Conservation (phyloP, 2,113 vertebrate species). For the Brachirus orientalis region DNA sequence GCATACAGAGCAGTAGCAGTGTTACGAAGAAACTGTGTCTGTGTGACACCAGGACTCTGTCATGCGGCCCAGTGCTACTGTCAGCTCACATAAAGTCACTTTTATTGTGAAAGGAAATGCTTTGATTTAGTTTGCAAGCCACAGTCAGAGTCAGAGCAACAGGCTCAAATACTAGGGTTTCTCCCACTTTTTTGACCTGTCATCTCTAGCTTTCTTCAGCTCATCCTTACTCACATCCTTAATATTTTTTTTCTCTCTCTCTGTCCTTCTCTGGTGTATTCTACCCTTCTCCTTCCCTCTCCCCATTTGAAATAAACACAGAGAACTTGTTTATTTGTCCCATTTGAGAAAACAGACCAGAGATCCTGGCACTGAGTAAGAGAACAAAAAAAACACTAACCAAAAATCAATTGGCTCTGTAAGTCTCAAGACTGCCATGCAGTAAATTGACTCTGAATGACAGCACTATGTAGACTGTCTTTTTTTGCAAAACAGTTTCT, state of each 20-base stretch:
- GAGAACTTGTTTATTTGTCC: conserved; percentile 66
- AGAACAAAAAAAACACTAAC: conserved; percentile 65
- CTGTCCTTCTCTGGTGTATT: conserved; percentile 1
- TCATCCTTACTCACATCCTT: conserved; percentile 9
- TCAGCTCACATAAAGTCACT: conserved; percentile 63
- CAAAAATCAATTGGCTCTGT: conserved; percentile 77
- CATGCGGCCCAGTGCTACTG: conserved; percentile 41
- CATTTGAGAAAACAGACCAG: conserved; percentile 57
- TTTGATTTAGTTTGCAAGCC: conserved; percentile 61
- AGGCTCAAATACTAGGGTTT: conserved; percentile 53
- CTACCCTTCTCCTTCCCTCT: background rate
- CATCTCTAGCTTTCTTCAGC: conserved; percentile 14
- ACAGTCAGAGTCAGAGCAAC: conserved; percentile 53
- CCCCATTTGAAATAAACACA: conserved; percentile 56
- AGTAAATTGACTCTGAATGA: conserved; percentile 75
- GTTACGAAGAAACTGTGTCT: conserved; percentile 8
- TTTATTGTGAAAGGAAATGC: conserved; percentile 58
- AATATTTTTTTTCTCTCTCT: background rate
- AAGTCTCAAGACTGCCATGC: conserved; percentile 78
- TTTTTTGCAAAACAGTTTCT: conserved; percentile 32
- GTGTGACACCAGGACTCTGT: conserved; percentile 46
- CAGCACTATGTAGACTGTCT: conserved; percentile 51
- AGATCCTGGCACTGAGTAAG: conserved; percentile 44
- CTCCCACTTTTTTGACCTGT: conserved; percentile 29
- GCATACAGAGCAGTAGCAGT: background rate